Evolutionary conservation across 2,797 vertebrate genomes (phyloP), one percentile per base, ranked within the genome.

Genomic region (Diceros bicornis): DNA sequence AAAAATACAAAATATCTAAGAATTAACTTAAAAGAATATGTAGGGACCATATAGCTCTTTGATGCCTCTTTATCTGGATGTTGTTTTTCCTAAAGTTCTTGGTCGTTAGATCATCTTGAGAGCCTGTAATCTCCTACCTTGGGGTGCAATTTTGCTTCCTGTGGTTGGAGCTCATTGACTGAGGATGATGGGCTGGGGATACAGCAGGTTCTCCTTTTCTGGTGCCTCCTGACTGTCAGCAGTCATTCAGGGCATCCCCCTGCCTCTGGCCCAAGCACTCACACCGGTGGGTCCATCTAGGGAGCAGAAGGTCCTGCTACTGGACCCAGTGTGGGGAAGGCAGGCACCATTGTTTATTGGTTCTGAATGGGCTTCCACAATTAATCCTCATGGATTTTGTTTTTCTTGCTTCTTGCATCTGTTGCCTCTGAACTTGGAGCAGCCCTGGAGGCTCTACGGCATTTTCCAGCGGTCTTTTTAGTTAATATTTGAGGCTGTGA

Each of bases 231-330:
- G 3, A 7, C n/a, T 27, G 21, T 23, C 18, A 4, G 10, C 1
- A 2, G 41, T 81, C 20, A 29, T 10, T 44, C 17, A 0, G 0
- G 37, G 32, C 0, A 3, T 4, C 13, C 55, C 32, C 34, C 21
- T 72, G 13, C 21, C 52, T n/a, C 9, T 32, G 34, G 23, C 25
- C 16, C 12, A 29, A 21, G 13, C 5, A 0, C 29, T 66, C 6
- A 32, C 6, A 0, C 41, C 3, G 34, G 17, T 37, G 50, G 10
- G 18, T n/a, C 3, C 13, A 7, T 29, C 9, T 21, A 1, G 9
- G 68, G 11, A 11, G 14, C 6, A 7, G 7, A 4, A 3, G 6
- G 16, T 47, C 47, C 11, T 34, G 41, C 72, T 68, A 2, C 59
- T 64, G 41, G 61, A 41, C 12, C 23, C 20, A 4, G 25, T 69